These are phyloP conservation scores for Drosophila kohkoa DNA, from an alignment of 1,140 invertebrate genomes.

Conservation along the genomic window DNA sequence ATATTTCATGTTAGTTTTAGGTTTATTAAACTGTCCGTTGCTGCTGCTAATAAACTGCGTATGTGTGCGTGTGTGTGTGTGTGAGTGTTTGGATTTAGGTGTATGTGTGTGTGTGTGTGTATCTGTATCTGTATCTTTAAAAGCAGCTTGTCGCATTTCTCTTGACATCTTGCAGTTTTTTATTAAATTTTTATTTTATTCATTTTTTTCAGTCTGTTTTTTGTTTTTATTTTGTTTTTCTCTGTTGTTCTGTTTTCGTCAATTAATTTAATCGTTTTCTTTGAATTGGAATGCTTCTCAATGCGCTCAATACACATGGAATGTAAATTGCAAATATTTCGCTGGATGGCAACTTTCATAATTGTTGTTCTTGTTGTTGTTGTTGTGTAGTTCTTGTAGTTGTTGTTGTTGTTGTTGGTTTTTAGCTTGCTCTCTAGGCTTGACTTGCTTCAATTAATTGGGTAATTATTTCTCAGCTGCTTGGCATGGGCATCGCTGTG, in stretches of 20 bases:
- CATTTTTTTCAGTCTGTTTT: slow-evolving; percentile 75
- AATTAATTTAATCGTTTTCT: slow-evolving; percentile 25
- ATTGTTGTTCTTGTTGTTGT: slow-evolving; percentile 51
- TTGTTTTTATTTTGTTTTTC: slow-evolving; percentile 51
- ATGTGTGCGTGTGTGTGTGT: slow-evolving; percentile 10
- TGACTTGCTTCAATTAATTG: slow-evolving; percentile 23
- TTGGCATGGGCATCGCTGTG: slow-evolving; percentile 45
- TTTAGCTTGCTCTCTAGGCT: slow-evolving; percentile 40
- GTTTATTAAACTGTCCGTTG: slow-evolving; percentile 26
- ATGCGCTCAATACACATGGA: slow-evolving; percentile 37
- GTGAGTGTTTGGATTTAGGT: slow-evolving; percentile 12
- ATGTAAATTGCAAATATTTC: slow-evolving; percentile 76
- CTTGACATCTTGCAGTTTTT: slow-evolving; percentile 33
- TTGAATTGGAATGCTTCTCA: slow-evolving; percentile 12
- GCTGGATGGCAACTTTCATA: slow-evolving; percentile 82
- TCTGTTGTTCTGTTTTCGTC: slow-evolving; percentile 29
- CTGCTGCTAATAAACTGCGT: slow-evolving; percentile 30
- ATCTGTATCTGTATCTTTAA: slow-evolving; percentile 38
- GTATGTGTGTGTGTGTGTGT: slow-evolving; percentile 19
- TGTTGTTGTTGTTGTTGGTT: slow-evolving; percentile 47
- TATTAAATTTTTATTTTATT: slow-evolving; percentile 57
- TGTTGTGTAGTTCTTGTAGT: slow-evolving; percentile 52
- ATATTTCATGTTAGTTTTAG: slow-evolving; percentile 9
- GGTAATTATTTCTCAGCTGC: slow-evolving; percentile 21
- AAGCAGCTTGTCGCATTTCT: slow-evolving; percentile 60